Base-by-base conservation (phyloP, 35 echinoderm and acorn worm species). In the Ptychodera flava region DNA sequence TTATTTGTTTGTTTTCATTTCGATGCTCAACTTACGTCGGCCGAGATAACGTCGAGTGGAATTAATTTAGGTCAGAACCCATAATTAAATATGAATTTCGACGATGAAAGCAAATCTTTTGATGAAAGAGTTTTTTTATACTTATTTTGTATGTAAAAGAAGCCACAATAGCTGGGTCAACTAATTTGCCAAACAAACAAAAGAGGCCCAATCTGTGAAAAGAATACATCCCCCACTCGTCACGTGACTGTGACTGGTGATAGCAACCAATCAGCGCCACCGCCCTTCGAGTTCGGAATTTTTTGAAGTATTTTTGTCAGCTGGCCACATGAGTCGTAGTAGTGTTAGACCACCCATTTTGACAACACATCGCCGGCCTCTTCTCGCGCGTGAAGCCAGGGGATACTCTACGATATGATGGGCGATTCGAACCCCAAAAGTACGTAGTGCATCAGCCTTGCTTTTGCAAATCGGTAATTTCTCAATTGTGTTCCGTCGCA, bases 291-390 rank as follows among this genome's bases (percentile, higher is more conserved):
- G 45, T 64, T 64, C 45, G 45, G 45, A 64, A 64, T 64, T 64
- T 64, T 64, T 64, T 64, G 45, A 64, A 64, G 45, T 64, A 64
- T 64, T 64, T 64, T 64, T 64, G 45, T 64, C 45, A 64, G 45
- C 45, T 64, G 45, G 45, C 45, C 45, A 64, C 45, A 64, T 64
- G 45, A 64, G 45, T 64, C 45, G 45, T 64, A 6, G 45, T 64
- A 64, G 45, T 12, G 45, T 64, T 64, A 64, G 45, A 64, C 45
- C 45, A 64, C 45, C 45, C 45, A 64, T 64, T 64, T 64, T 64
- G 45, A 64, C 45, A 64, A 64, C 45, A 64, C 45, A 64, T 64
- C 45, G 45, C 22, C 45, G 45, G 45, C 6, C 45, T 12, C 6
- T 22, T 12, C 45, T 6, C 45, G 45, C 45, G 45, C 6, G 22